These are phyloP conservation scores for Sternotherus odoratus DNA, from an alignment of 2,797 vertebrate species.

Conservation along the genomic window DNA sequence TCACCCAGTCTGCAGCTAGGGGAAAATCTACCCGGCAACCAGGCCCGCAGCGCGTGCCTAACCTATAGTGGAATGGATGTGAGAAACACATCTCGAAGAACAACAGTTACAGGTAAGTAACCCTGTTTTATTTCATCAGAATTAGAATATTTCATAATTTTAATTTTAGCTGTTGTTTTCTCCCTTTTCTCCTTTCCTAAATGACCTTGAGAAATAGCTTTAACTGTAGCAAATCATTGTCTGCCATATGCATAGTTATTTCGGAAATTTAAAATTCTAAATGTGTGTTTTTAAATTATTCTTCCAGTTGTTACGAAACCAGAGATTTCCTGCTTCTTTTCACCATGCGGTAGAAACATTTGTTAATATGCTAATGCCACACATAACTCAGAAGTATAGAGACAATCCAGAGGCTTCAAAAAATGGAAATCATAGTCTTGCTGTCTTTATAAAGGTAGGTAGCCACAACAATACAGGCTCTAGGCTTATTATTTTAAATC, in stretches of 20 bases:
- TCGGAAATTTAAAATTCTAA: background rate
- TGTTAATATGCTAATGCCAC: slow-evolving; percentile 97
- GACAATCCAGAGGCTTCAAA: slow-evolving; percentile 96
- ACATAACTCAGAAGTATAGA: slow-evolving; percentile 98
- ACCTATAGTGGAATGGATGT: too few species aligned
- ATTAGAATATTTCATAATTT: background rate
- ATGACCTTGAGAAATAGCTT: background rate
- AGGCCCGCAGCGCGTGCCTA: too few species aligned
- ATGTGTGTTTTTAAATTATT: slow-evolving; percentile 33
- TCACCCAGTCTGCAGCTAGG: too few species aligned
- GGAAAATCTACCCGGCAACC: too few species aligned
- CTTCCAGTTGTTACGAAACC: slow-evolving; percentile 92
- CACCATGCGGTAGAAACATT: slow-evolving; percentile 96
- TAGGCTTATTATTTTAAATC: background rate
- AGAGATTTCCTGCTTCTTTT: slow-evolving; percentile 95
- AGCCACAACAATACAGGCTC: background rate
- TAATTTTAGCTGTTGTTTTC: background rate
- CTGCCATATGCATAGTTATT: background rate
- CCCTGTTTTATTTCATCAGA: background rate
- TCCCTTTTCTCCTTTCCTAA: background rate
- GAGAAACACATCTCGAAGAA: too few species aligned
- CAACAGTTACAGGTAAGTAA: too few species aligned
- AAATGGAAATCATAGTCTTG: slow-evolving; percentile 97
- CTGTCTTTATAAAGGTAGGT: slow-evolving; percentile 95
- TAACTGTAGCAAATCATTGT: background rate